phyloP scores from a whole-genome alignment of 2,797 vertebrate genomes.

The Phrynocephalus forsythii region DNA sequence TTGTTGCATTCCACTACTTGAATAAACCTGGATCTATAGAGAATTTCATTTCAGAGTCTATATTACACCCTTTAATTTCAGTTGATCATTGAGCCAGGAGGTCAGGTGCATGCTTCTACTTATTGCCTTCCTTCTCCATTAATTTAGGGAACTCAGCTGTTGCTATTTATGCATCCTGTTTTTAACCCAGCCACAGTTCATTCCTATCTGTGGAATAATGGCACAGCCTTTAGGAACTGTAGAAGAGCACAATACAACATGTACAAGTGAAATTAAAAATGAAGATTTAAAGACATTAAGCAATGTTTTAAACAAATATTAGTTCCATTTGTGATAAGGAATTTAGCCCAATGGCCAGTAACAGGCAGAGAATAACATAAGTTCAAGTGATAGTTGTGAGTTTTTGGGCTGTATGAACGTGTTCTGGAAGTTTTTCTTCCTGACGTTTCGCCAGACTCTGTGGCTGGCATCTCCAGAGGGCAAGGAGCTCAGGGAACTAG shows the following conservation, averaged over 20 bases:
- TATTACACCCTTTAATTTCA: background rate
- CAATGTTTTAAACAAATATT: background rate
- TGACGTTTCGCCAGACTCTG: too few species aligned
- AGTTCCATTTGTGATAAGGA: background rate
- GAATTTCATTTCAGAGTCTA: background rate
- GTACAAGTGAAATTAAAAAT: background rate
- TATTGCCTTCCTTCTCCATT: background rate
- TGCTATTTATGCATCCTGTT: background rate
- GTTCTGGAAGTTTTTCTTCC: too few species aligned
- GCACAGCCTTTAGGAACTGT: background rate
- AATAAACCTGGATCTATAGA: background rate
- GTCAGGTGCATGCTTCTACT: background rate
- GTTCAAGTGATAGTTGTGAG: background rate
- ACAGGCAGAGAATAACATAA: rapidly evolving
- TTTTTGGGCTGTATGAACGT: too few species aligned
- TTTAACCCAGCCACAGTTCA: background rate
- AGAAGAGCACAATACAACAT: background rate
- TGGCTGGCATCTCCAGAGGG: too few species aligned
- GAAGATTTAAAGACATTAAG: conserved; percentile 5
- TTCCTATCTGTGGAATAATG: background rate
- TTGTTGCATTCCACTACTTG: background rate
- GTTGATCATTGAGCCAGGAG: background rate
- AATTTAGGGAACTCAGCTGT: background rate
- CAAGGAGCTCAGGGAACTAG: too few species aligned
- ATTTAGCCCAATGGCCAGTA: background rate